Base-by-base conservation (phyloP, 2,888 invertebrate genomes). In the Volucella zonaria region DNA sequence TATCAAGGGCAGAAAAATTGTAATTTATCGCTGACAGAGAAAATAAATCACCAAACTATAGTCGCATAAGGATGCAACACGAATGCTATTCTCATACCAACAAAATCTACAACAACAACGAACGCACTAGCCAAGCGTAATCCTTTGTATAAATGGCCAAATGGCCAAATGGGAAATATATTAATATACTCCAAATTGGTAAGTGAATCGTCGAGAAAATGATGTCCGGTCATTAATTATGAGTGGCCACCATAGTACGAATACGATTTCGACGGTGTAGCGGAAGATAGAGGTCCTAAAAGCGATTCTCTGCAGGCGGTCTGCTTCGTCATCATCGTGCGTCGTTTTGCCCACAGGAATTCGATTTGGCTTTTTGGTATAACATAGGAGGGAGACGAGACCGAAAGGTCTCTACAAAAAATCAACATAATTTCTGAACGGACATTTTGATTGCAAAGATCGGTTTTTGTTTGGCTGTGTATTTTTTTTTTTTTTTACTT, bases 131-230 rank as follows among this genome's bases (percentile, higher is more conserved):
- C 31, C 31, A 31, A 14, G 1, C 54, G 56, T 66, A 70, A 71
- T 73, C 66, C 71, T 47, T 70, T 75, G 18, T 61, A 43, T 71
- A 43, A 23, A 6, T 38, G 42, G 23, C 42, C 43, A 43, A 23
- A 6, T 38, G 42, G 23, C 42, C 43, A 11, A 42, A 75, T 42
- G 68, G 58, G 73, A 78, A 78, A 77, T 66, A 71, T 71, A 71
- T 83, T 83, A 83, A 83, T 83, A 83, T 80, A 80, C 80, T 83
- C 83, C 83, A 83, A 83, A 83, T 83, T 80, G 83, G 80, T 83
- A 76, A 83, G 83, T 80, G 83, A 80, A 83, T 83, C 83, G 80
- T 83, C 80, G 83, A 76, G 59, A 71, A 83, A 83, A 83, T 83
- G 66, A 83, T 83, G 83, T 75, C 83, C 80, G 80, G 83, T 80